Base-by-base conservation (phyloP, 2,797 vertebrate species). In the Galaxias olidus region DNA sequence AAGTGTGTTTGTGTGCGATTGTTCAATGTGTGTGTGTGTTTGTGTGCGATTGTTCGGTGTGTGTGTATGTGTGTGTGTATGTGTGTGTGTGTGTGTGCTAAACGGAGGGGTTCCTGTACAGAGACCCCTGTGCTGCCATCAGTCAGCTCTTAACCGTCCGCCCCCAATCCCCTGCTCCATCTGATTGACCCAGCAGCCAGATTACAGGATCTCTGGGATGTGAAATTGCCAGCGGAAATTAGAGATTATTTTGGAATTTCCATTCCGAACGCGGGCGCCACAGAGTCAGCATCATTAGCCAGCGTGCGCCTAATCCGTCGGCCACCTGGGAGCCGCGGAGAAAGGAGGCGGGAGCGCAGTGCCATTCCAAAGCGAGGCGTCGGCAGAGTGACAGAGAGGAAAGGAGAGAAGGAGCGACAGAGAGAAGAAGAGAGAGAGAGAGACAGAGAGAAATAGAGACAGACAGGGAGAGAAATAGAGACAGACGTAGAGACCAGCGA, bases 161-260 rank as follows among this genome's bases (percentile, higher is more conserved):
- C 69, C 67, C 69, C 58, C 58, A 48, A 74, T 75, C 65, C 54
- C 66, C 60, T 68, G 10, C 66, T 45, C 30, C 14, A 57, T 43
- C 60, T 56, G 75, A 78, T 84, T 76, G 85, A 86, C 57, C 54
- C 19, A 30, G 53, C 43, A 12, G 30, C 49, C 55, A 63, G 54
- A 52, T 59, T 63, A 69, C 42, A 44, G 47, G 55, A 51, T 88
- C 82, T 79, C 68, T 61, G 10, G 63, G 66, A 77, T 83, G 72
- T 75, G 66, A 80, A 88, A 85, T 80, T 75, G 79, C 75, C 62
- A 71, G 64, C 56, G 70, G 40, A 74, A 81, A 72, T 59, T 66
- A 66, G 65, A 61, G 50, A 72, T 83, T 81, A 68, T 57, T 70
- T 64, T 60, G 56, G 68, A 78, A 80, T 77, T 77, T 69, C 74